Conservation (phyloP, 1,140 invertebrate genomes). For the Drosophila ercepeae region DNA sequence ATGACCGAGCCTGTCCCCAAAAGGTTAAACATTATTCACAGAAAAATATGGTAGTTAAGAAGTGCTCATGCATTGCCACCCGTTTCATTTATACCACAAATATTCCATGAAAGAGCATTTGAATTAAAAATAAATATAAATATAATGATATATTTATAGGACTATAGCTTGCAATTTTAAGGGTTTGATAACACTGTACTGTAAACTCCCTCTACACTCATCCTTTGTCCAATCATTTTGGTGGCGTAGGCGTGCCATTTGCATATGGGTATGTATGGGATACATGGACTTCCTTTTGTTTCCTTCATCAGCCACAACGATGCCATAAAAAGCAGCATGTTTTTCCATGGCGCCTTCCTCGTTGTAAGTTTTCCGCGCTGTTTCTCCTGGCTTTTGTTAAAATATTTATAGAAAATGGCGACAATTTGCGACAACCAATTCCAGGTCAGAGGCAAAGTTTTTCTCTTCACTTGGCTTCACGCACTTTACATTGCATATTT, state of each 20-base stretch:
- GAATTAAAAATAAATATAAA: too few species aligned
- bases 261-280: conserved; percentile 50
- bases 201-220: neutral
- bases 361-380: conserved; percentile 30
- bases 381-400: conserved; percentile 38
- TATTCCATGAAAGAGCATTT: neutral
- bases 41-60: conserved; percentile 16
- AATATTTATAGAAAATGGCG: conserved; percentile 70
- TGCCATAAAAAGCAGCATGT: conserved; percentile 53
- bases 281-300: conserved; percentile 35
- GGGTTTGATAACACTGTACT: too few species aligned
- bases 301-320: conserved; percentile 49
- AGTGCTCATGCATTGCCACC: neutral
- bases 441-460: conserved; percentile 28
- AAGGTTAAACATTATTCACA: conserved; percentile 16
- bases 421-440: conserved; percentile 66
- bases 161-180: too few species aligned
- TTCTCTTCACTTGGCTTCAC: conserved; percentile 4
- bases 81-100: neutral
- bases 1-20: neutral
- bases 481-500: conserved; percentile 65
- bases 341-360: conserved; percentile 7
- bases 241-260: conserved; percentile 27
- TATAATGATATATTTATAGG: too few species aligned
- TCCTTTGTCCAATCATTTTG: conserved; percentile 37